A percentile compares a stretch with the other conserved stretches of the same genome.
Evolutionary conservation across 2,888 invertebrate species (phyloP).

Genomic region (Aphrophora alni): DNA sequence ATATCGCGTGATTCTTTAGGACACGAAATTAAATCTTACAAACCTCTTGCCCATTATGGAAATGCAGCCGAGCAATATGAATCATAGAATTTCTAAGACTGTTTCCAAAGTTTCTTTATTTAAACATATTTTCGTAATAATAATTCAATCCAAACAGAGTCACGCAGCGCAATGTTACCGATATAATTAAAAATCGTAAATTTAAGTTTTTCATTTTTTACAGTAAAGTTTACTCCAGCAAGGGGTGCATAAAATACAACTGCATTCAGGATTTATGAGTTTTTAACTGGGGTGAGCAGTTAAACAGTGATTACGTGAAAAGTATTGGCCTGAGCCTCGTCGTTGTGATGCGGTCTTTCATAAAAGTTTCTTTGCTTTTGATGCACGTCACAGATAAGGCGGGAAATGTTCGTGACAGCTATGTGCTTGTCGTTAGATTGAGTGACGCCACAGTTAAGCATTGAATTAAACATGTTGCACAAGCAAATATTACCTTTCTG

Average conservation of each 20-base stretch:
- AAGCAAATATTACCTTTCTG: not conserved
- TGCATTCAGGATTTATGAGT: not conserved
- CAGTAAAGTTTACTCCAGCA: not conserved
- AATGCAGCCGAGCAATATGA: not conserved
- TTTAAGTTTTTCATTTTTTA: not conserved
- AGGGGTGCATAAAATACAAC: not conserved
- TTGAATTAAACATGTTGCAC: constrained; percentile 2
- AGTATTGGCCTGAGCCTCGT: not conserved
- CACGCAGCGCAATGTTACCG: not conserved
- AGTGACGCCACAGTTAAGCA: not conserved
- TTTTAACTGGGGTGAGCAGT: not conserved
- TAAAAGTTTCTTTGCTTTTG: not conserved
- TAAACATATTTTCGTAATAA: not conserved
- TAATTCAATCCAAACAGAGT: not conserved
- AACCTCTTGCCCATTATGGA: not conserved
- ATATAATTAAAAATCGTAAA: not conserved
- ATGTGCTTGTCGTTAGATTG: not conserved
- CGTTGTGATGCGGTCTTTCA: not conserved
- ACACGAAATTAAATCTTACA: not conserved
- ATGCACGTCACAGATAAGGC: not conserved
- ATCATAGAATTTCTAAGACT: not conserved
- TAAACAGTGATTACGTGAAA: not conserved
- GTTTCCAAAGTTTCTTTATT: not conserved
- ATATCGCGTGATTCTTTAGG: not conserved
- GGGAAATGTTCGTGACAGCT: not conserved